Evolutionary conservation across 2,888 invertebrate species (phyloP), one percentile per base, ranked within the genome.

Genomic region (Papilio demoleus): DNA sequence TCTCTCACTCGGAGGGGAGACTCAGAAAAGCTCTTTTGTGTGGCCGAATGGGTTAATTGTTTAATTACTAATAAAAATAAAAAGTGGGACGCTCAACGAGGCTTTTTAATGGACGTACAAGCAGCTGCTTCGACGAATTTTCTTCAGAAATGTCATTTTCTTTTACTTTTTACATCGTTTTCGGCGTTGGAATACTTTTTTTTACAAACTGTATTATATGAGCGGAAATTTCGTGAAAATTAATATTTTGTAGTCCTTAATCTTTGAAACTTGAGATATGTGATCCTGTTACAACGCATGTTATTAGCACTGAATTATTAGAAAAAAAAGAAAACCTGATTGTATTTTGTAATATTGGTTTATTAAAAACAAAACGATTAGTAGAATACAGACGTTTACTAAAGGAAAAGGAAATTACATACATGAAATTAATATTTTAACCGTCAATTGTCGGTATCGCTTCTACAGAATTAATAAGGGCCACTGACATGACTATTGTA

Each of bases 21-120:
- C 79, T 77, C 77, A 77, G 79, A 79, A 80, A 80, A 81, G 79
- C 74, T 76, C 83, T 79, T 86, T 90, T 92, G 85, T 90, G 77
- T 80, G 75, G 73, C 80, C 81, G 85, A 85, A 87, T 84, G 86
- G 88, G 85, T 87, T 91, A 92, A 92, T 92, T 92, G 92, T 92
- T 88, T 92, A 91, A 92, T 92, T 88, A 88, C 84, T 87, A 91
- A 91, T 92, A 91, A 92, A 88, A 92, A 88, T 85, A 87, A 91
- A 88, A 91, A 86, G 81, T 83, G 77, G 80, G 78, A 84, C 63
- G 81, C 80, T 83, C 73, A 75, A 71, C 71, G 66, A 70, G 72
- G 71, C 74, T 71, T 77, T 69, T 76, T 72, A 73, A 74, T 74
- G 74, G 70, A 72, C 74, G 71, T 71, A 74, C 75, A 61, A 45